Base-by-base conservation (phyloP, 2,797 vertebrate genomes). In the Amphiprion clarkii region DNA sequence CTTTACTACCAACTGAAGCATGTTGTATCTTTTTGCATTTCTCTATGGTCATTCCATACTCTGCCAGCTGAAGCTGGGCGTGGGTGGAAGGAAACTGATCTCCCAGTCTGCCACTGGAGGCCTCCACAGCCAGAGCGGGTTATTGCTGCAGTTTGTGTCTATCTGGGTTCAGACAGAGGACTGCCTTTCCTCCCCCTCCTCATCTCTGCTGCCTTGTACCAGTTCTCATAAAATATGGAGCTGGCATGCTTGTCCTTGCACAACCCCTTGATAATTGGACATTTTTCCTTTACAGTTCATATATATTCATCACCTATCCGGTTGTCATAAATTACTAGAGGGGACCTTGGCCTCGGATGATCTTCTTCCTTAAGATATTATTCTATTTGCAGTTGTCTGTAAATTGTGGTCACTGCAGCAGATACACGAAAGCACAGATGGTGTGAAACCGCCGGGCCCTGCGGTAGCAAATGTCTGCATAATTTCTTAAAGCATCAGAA, bases 11-110 rank as follows among this genome's bases (percentile, higher is more conserved):
- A 57, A 53, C 21, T 52, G 44, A 61, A 21, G 57, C 56, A 13
- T 40, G 14, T 67, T 74, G 52, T 66, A 53, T 70, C 19, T 44
- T 61, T 5, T 76, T 67, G 33, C 59, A 42, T 78, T 84, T 74
- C 75, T 88, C 68, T 51, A 67, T 36, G 65, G 83, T 76, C 84
- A 74, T 69, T 51, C 59, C 67, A 78, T 63, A 59, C 31, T 13
- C 81, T 83, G 77, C 73, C 81, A 79, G 81, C 79, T 78, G 72
- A 87, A 76, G 71, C 44, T 52, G 49, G 39, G 72, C 40, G 86
- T 90, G 83, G 87, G 86, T 67, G 84, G 87, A 75, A 36, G 76
- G 64, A 85, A 88, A 89, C 84, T 81, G 78, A 87, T 87, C 79
- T 86, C 76, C 68, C 64, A 59, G 64, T 68, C 62, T 83, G 82